Evolutionary conservation across 2,797 vertebrate species (phyloP).

Genomic region (Stomatorhinus walkeri): DNA sequence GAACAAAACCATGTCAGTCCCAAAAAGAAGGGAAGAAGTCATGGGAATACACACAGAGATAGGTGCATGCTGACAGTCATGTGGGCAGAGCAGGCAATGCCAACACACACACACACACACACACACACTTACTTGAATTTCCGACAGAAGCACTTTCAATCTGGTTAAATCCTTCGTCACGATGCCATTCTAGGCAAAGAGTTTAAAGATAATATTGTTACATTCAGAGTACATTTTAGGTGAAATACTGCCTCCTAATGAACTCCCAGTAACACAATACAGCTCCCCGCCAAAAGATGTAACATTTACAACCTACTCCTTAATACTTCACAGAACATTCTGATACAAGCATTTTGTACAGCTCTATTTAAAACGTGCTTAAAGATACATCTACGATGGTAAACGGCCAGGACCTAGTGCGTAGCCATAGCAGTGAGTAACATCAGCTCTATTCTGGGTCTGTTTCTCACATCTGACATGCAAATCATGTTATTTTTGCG

Average conservation of each 20-base stretch:
- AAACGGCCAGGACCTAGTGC: not conserved
- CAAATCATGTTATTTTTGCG: not conserved
- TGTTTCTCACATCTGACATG: not conserved
- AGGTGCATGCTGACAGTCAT: not conserved
- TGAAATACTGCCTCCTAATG: not conserved
- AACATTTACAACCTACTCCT: slow-evolving; percentile 11
- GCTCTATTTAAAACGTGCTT: slow-evolving; percentile 3
- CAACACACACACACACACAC: slow-evolving; percentile 45
- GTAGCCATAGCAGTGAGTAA: not conserved
- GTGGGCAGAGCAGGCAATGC: not conserved
- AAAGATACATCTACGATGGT: not conserved
- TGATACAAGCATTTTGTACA: not conserved
- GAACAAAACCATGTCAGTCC: not conserved
- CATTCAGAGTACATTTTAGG: not conserved
- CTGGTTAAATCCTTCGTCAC: slow-evolving; percentile 92
- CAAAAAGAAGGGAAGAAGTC: not conserved
- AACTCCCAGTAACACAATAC: slow-evolving; percentile 10
- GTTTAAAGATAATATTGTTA: not conserved
- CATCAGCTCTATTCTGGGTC: not conserved
- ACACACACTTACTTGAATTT: slow-evolving; percentile 79
- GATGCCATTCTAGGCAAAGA: slow-evolving; percentile 79
- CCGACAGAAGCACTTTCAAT: slow-evolving; percentile 88
- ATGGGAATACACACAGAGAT: not conserved
- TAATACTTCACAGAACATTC: slow-evolving; percentile 7
- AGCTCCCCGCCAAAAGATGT: not conserved